Percentiles rank a stretch among this genome's conserved stretches.
phyloP scores from a whole-genome alignment of 2,888 invertebrate species.

The Tipula vernalis region DNA sequence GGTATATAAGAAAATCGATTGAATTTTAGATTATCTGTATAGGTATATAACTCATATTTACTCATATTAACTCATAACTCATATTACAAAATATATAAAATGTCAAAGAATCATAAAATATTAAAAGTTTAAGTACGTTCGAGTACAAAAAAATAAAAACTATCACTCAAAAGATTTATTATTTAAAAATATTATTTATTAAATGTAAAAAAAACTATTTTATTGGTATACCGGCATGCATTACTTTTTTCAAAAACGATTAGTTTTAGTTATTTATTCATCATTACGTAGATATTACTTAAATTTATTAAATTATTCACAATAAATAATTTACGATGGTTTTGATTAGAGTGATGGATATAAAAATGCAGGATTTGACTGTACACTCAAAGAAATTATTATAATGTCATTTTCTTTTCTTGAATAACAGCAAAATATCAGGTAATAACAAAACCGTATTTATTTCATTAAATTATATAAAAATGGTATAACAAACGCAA shows the following conservation, averaged over 20 bases:
- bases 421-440: too few species aligned
- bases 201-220: not conserved
- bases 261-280: not conserved
- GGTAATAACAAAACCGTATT: too few species aligned
- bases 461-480: too few species aligned
- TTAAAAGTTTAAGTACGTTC: not conserved
- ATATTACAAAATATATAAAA: not conserved
- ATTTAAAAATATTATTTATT: not conserved
- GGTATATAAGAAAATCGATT: not conserved
- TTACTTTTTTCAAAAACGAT: not conserved
- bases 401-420: too few species aligned
- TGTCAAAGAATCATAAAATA: not conserved
- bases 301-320: not conserved
- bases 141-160: not conserved
- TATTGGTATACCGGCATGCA: not conserved
- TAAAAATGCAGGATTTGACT: too few species aligned
- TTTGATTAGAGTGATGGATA: not conserved
- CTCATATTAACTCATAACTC: not conserved
- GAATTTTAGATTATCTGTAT: not conserved
- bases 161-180: not conserved
- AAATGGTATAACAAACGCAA: too few species aligned
- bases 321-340: not conserved
- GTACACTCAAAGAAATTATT: too few species aligned
- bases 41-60: too few species aligned
- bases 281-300: not conserved